Conservation (phyloP, 1,140 invertebrate species). For the Anadara kagoshimensis region DNA sequence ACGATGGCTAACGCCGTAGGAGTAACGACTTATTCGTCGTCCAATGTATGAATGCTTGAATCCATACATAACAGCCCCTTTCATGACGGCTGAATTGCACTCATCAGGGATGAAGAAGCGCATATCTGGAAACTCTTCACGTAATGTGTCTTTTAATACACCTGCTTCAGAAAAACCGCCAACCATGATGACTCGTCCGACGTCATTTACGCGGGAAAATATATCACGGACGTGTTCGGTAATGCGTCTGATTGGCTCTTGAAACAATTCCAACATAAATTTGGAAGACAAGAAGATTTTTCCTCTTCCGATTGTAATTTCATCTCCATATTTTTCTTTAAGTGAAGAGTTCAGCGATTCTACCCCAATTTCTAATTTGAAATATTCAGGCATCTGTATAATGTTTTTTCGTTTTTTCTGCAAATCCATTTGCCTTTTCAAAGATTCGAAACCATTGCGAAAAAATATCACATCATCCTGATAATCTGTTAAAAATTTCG, state of each 20-base stretch:
- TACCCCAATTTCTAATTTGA: no score
- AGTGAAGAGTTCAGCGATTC: no score
- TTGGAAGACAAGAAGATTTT: constrained; percentile 15
- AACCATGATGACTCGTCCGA: constrained; percentile 23
- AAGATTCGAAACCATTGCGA: constrained; percentile 24
- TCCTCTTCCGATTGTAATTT: constrained; percentile 2
- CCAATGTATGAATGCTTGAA: no score
- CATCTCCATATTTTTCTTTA: constrained; percentile 8
- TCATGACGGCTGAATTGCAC: constrained; percentile 19
- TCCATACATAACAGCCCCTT: background rate
- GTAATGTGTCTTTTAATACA: constrained; percentile 26
- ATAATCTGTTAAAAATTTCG: constrained; percentile 20
- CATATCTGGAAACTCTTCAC: constrained; percentile 17
- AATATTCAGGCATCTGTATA: no score
- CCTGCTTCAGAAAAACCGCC: constrained; percentile 37
- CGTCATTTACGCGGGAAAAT: constrained; percentile 7
- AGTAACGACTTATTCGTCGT: no score
- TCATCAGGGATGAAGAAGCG: constrained; percentile 25
- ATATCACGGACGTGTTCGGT: constrained; percentile 20
- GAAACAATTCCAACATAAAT: constrained; percentile 17
- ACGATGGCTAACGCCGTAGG: background rate
- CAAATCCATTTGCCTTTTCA: constrained; percentile 11
- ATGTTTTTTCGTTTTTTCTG: constrained; percentile 13
- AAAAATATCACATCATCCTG: constrained; percentile 27
- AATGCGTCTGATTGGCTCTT: constrained; percentile 14